Evolutionary conservation across 2,888 invertebrate species (phyloP).

Genomic region (Himalopsyche tibetana): DNA sequence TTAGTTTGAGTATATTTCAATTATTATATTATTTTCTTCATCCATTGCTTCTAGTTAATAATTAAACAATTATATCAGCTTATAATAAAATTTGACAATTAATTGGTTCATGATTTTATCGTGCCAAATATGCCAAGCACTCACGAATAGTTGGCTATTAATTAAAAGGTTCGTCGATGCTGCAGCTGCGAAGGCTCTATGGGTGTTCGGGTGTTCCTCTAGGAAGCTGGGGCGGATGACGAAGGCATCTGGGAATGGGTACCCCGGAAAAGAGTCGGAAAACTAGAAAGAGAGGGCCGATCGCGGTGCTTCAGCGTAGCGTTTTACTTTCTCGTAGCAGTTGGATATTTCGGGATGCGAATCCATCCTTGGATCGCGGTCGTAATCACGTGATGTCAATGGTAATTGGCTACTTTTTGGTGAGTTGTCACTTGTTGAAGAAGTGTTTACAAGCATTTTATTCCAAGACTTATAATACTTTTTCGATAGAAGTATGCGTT

Average conservation of each 20-base stretch:
- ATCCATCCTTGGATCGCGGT: not conserved
- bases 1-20: too few species aligned
- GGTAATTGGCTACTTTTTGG: not conserved
- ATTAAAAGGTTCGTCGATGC: slow-evolving; percentile 6
- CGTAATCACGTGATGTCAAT: slow-evolving; percentile 26
- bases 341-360: slow-evolving; percentile 12
- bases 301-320: slow-evolving; percentile 65
- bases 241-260: slow-evolving; percentile 56
- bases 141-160: not conserved
- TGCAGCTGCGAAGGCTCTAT: slow-evolving; percentile 22
- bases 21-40: too few species aligned
- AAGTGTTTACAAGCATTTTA: not conserved
- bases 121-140: too few species aligned
- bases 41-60: too few species aligned
- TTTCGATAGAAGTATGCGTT: not conserved
- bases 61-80: too few species aligned
- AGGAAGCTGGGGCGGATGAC: slow-evolving; percentile 48
- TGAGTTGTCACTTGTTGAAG: slow-evolving; percentile 1
- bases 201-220: slow-evolving; percentile 47
- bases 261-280: slow-evolving; percentile 68
- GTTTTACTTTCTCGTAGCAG: slow-evolving; percentile 52
- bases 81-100: too few species aligned
- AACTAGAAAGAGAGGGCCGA: slow-evolving; percentile 64
- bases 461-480: not conserved
- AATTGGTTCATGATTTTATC: too few species aligned